phyloP scores from a whole-genome alignment of 2,113 vertebrate genomes.

The Nipponia nippon region DNA sequence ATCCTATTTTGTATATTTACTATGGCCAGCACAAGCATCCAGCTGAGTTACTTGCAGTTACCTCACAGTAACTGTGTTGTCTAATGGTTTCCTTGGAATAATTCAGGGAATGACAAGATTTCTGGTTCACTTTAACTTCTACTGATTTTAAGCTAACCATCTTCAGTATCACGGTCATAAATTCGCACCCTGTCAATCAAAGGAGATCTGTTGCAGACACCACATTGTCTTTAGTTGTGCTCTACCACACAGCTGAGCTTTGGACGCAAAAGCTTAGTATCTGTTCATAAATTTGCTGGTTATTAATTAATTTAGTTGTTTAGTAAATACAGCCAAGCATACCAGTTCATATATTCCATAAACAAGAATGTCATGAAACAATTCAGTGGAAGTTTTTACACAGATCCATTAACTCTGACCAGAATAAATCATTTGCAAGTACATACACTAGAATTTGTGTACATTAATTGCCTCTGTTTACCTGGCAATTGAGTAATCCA shows the following conservation, averaged over 20 bases:
- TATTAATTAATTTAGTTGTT: neutral
- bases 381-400: neutral
- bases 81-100: neutral
- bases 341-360: neutral
- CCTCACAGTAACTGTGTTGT: neutral
- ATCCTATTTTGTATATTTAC: neutral
- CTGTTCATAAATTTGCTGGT: neutral
- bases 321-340: neutral
- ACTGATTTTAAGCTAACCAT: neutral
- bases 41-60: neutral
- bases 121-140: neutral
- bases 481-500: neutral
- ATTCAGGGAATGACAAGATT: neutral
- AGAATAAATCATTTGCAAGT: neutral
- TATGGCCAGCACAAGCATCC: neutral
- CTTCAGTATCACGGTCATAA: neutral
- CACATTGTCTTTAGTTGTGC: neutral
- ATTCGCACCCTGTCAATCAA: neutral
- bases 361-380: neutral
- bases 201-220: neutral
- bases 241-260: neutral
- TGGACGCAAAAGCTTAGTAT: neutral
- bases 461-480: neutral
- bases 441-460: neutral
- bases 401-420: neutral